These are phyloP conservation scores for Caenorhabditis sp. DNA, from an alignment of 2,888 invertebrate genomes.

Conservation along the genomic window DNA sequence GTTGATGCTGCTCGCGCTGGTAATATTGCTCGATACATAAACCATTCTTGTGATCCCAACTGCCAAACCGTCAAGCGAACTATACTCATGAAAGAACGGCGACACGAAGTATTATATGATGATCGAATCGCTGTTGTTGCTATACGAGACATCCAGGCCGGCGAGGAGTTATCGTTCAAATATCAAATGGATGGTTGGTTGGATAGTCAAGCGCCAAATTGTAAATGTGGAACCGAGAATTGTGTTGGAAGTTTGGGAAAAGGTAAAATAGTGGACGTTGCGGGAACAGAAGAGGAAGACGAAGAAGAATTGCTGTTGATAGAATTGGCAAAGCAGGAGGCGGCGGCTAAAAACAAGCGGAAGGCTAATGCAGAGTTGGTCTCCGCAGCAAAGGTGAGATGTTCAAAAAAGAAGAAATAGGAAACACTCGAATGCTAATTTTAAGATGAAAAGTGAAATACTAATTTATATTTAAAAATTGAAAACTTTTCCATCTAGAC, in stretches of 20 bases:
- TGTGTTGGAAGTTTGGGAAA: slow-evolving; percentile 2
- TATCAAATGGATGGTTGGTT: slow-evolving; percentile 4
- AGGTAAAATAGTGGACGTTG: neutral
- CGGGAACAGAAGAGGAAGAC: neutral
- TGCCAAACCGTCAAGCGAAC: neutral
- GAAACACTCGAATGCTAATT: too few species aligned
- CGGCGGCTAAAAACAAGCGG: neutral
- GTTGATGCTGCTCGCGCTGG: slow-evolving; percentile 18
- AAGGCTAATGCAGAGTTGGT: slow-evolving; percentile 7
- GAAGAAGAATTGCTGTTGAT: neutral
- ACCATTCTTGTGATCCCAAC: slow-evolving; percentile 30
- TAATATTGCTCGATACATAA: slow-evolving; percentile 23
- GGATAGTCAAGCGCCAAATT: slow-evolving; percentile 3
- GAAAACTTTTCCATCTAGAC: too few species aligned
- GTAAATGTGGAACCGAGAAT: slow-evolving; percentile 7
- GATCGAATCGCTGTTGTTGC: slow-evolving; percentile 5
- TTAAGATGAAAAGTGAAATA: too few species aligned
- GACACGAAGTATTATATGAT: neutral
- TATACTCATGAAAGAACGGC: neutral
- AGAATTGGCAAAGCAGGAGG: neutral
- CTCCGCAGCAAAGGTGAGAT: too few species aligned
- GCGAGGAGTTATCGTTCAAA: slow-evolving; percentile 1
- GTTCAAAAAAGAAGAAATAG: too few species aligned
- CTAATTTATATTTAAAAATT: too few species aligned
- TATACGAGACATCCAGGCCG: slow-evolving; percentile 2